Conservation (phyloP, 1,140 invertebrate species). For the Daktulosphaira vitifoliae region DNA sequence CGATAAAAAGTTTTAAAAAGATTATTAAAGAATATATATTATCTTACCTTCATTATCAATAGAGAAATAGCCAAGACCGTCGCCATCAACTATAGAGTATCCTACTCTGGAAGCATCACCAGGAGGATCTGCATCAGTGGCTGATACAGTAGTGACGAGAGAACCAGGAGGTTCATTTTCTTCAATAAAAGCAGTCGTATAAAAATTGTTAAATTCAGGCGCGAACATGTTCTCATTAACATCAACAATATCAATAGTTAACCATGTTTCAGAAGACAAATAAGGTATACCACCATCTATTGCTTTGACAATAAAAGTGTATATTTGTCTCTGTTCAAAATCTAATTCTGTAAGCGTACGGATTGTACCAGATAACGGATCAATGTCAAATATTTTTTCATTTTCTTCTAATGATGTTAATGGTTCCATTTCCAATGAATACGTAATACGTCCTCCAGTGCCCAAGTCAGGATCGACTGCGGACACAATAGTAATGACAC, state of each 20-base stretch:
- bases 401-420: conserved; percentile 46
- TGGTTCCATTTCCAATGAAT: conserved; percentile 51
- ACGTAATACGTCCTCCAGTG: conserved; percentile 62
- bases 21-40: no score
- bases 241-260: conserved; percentile 81
- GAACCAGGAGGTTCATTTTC: conserved; percentile 69
- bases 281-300: conserved; percentile 67
- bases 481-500: conserved; percentile 71
- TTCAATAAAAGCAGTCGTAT: conserved; percentile 57
- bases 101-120: conserved; percentile 67
- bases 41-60: conserved; percentile 76
- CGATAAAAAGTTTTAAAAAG: no score
- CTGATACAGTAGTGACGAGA: conserved; percentile 65
- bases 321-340: conserved; percentile 79
- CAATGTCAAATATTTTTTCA: conserved; percentile 57
- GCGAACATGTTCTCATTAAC: conserved; percentile 84
- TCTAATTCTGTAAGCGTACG: conserved; percentile 66
- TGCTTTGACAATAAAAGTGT: conserved; percentile 74
- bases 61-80: conserved; percentile 81
- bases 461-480: conserved; percentile 82
- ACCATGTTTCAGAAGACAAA: conserved; percentile 61
- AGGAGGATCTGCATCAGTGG: conserved; percentile 66
- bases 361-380: conserved; percentile 72
- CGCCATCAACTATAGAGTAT: conserved; percentile 80
- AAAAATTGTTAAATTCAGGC: conserved; percentile 76